Base-by-base conservation (phyloP, 2,888 invertebrate genomes). In the Patella caerulea region DNA sequence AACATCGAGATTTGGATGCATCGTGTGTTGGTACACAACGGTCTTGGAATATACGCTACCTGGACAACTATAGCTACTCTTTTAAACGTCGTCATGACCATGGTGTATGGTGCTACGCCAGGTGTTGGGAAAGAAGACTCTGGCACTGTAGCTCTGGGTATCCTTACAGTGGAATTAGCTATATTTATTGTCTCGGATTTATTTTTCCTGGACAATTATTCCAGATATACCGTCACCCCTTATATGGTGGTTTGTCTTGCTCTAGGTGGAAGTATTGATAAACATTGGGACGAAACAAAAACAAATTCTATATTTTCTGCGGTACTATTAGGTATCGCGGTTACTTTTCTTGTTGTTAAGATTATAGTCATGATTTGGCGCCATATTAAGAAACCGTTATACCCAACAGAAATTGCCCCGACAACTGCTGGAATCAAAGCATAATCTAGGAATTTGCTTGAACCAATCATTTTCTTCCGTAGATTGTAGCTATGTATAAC, bases 221-320 rank as follows among this genome's bases (percentile, higher is more conserved):
- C 89, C 4, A 85, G 91, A 7, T 91, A 91, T 82, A 87, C 88
- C 1, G 83, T 90, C 81, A 89, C 88, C 12, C 90, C 90, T 0
- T 90, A 90, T 83, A 72, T 89, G 19, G 88, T 88, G 11, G 73
- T 91, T 7, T 81, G 89, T 9, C 78, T 88, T 1, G 90, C 88
- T 15, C 82, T 91, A 11, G 78, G 82, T 72, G 90, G 90, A 54
- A 85, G 85, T 72, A 72, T 88, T 2, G 71, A 82, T 12, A 87
- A 86, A 78, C 87, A 90, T 77, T 89, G 83, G 74, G 80, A 87
- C 55, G 72, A 80, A 17, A 82, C 82, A 12, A 81, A 82, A 1
- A 78, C 83, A 19, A 89, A 88, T 78, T 84, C 88, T 12, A 84
- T 86, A 52, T 88, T 87, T 79, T 81, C 86, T 11, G 82, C 83